These are phyloP conservation scores for Heterodera filipjevi DNA, from an alignment of 2,888 invertebrate species.

Conservation along the genomic window DNA sequence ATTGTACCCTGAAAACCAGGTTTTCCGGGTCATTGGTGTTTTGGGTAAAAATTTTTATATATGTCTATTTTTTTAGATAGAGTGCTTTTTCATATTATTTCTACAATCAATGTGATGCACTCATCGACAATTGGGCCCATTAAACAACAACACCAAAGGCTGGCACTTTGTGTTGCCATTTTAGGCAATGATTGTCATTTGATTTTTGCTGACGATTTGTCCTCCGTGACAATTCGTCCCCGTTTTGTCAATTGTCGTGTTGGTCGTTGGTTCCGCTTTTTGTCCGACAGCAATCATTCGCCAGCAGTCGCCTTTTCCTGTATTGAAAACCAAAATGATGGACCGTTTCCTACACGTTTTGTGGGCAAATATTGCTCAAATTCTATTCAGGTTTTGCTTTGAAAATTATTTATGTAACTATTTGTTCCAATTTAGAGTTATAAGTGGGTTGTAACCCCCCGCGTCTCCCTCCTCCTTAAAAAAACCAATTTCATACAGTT, in stretches of 20 bases:
- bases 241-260: background rate
- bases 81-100: background rate
- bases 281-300: background rate
- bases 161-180: background rate
- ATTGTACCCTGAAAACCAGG: no score
- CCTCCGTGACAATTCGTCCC: background rate
- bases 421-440: no score
- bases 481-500: no score
- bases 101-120: background rate
- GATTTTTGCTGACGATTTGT: slow-evolving; percentile 9
- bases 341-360: background rate
- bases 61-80: background rate
- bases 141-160: background rate
- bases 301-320: background rate
- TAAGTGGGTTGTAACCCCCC: no score
- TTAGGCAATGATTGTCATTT: background rate
- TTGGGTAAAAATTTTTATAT: no score
- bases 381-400: background rate
- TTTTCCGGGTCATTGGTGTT: no score
- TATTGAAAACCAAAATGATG: background rate
- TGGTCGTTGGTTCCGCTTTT: background rate
- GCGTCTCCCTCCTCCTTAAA: no score
- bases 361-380: background rate
- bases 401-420: no score
- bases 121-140: background rate